Evolutionary conservation across 2,113 vertebrate genomes (phyloP), one percentile per base, ranked within the genome.

Genomic region (Delphinapterus leucas): DNA sequence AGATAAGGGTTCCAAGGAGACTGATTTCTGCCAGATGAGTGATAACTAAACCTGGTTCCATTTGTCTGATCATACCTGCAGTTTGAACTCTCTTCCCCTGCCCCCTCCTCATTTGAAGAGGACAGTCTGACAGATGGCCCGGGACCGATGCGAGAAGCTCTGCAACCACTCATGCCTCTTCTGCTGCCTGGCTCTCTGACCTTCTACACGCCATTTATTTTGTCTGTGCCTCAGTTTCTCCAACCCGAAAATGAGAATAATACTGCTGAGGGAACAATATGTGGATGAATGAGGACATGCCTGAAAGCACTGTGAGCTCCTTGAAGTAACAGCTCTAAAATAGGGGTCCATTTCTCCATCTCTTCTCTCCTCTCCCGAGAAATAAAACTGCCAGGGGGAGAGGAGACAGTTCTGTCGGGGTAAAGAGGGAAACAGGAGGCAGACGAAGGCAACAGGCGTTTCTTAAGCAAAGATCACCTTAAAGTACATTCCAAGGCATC

Each of bases 161-260:
- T 1, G 11, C 25, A 3, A 2, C 18, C 6, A 0, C 2, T 6
- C 67, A 31, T 4, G 2, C 23, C 25, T 58, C 79, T 10, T 13
- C n/a, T 0, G 0, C 60, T 13, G 65, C 28, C 82, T 6, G 33
- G 23, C 68, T 49, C 53, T 61, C 73, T 63, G 84, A 90, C 80
- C n/a, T 93, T 84, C 91, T 26, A 14, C 25, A 5, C 31, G 61
- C 53, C 68, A 63, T 88, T 74, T 44, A 47, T 70, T 92, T 63
- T 44, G 44, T 60, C 88, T 79, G 65, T 96, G 94, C 97, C 96
- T 97, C 92, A 85, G 77, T 90, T 86, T 96, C 97, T 94, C 96
- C 68, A 70, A 36, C 15, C 65, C 1, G 10, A 71, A 87, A 76
- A 76, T 60, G 90, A 88, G 71, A 84, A 90, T 18, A 47, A 55